Evolutionary conservation across 2,888 invertebrate species (phyloP), one percentile per base, ranked within the genome.

Genomic region (Rhagonycha lutea): DNA sequence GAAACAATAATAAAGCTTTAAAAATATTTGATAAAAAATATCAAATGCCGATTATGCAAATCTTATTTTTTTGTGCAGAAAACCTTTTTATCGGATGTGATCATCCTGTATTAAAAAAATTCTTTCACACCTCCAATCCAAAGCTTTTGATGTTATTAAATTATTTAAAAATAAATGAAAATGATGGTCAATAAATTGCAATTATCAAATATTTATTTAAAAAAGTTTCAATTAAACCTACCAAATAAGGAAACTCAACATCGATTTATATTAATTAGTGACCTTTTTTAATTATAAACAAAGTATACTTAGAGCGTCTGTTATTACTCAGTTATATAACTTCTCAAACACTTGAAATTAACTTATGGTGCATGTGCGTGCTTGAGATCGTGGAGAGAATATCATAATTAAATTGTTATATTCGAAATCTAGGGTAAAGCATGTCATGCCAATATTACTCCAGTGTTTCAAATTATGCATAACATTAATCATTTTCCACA

Each of bases 401-500:
- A 26, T 23, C 63, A 65, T 65, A 65, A 65, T 65, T 65, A 65
- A 65, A 65, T 65, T 65, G 63, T 65, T 65, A 65, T 65, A 65
- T 65, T 23, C 63, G 26, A 65, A 65, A 65, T 65, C 24, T 14
- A 26, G 26, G 63, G 63, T 65, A 26, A 26, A 26, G 63, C 63
- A 24, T 65, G 63, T 65, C 63, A 65, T 26, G 63, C 26, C 63
- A 65, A 65, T 65, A 24, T 14, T 18, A 24, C 26, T 65, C 26
- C 8, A 65, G 26, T 23, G 23, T 65, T 26, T 24, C 12, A 12
- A 65, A 65, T 65, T 65, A 65, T 47, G 47, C 47, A 47, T 47
- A 65, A 65, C 63, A 65, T 65, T 65, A 65, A 65, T 65, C 63
- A 26, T 65, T 65, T 65, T 24, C 23, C 23, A 18, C 63, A 4